Evolutionary conservation across 2,888 invertebrate genomes (phyloP).

Genomic region (Tenthredo mesomela): DNA sequence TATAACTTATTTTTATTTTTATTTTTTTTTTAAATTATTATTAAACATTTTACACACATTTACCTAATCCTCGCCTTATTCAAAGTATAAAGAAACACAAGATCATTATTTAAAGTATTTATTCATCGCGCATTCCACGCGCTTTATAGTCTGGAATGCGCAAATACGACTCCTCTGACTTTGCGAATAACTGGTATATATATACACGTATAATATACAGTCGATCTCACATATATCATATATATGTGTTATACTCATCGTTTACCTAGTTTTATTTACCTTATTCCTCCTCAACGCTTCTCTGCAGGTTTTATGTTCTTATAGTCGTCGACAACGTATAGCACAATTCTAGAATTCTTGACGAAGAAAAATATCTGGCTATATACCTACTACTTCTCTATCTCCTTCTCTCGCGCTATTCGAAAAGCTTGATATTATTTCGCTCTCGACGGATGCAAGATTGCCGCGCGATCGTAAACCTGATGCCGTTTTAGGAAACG

Average conservation of each 20-base stretch:
- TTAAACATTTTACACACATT: background rate
- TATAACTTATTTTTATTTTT: background rate
- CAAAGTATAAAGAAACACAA: background rate
- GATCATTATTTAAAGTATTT: background rate
- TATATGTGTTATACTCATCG: background rate
- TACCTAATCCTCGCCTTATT: background rate
- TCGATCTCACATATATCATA: background rate
- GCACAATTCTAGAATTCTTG: background rate
- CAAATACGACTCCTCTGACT: background rate
- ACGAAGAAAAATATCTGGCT: background rate
- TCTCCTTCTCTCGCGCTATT: background rate
- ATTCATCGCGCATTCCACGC: background rate
- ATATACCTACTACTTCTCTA: background rate
- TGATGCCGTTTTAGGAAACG: slow-evolving; percentile 19
- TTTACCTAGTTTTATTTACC: background rate
- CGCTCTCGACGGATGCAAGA: slow-evolving; percentile 9
- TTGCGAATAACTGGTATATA: background rate
- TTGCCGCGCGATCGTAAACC: slow-evolving; percentile 10
- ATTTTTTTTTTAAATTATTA: no score
- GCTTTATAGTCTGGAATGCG: background rate
- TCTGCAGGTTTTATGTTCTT: background rate
- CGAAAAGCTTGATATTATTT: slow-evolving; percentile 9
- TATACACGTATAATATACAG: background rate
- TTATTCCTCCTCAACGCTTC: background rate
- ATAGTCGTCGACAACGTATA: background rate